phyloP scores from a whole-genome alignment of 2,113 vertebrate genomes.

The Phylloscopus whistleri region DNA sequence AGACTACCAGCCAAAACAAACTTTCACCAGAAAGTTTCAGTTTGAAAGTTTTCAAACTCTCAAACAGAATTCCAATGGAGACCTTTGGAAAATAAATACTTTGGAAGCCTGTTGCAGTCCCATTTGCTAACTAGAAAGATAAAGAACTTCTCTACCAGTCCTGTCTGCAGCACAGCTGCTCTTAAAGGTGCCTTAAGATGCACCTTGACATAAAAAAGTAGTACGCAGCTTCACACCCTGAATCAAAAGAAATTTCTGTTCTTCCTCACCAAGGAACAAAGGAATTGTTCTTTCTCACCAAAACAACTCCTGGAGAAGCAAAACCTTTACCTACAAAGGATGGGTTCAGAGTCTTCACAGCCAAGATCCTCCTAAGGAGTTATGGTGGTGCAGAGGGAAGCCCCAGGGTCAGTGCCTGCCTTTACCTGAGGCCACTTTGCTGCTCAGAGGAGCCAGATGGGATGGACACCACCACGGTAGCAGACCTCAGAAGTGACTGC shows the following conservation, averaged over 20 bases:
- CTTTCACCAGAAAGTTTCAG: background rate
- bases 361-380: background rate
- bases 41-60: background rate
- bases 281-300: background rate
- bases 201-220: background rate
- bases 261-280: background rate
- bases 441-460: background rate
- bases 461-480: rapidly evolving
- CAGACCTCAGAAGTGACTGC: rapidly evolving
- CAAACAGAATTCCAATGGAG: background rate
- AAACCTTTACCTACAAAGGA: background rate
- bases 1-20: background rate
- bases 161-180: background rate
- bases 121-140: background rate
- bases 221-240: background rate
- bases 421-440: background rate
- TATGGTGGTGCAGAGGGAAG: too few relatives aligned
- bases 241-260: background rate
- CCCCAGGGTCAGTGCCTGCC: background rate
- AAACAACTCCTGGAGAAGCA: background rate
- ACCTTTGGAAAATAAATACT: background rate
- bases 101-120: background rate
- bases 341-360: background rate
- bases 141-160: background rate
- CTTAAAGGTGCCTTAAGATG: background rate